Evolutionary conservation across 2,797 vertebrate genomes (phyloP), one percentile per base, ranked within the genome.

Genomic region (Lithobates pipiens): DNA sequence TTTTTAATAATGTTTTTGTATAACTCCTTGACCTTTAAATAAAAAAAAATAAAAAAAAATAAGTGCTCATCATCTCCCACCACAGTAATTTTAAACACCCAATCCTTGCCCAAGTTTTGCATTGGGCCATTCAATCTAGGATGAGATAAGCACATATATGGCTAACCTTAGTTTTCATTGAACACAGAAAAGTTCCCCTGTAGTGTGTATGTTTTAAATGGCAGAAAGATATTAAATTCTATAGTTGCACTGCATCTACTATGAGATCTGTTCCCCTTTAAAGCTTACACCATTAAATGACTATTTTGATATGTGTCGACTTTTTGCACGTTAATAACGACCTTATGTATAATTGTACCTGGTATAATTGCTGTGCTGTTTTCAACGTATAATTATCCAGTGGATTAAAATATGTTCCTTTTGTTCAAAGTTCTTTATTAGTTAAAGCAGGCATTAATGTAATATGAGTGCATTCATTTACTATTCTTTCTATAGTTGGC

Each of bases 381-480:
- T 67, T 80, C 39, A 46, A 36, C 67, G 54, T 71, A 39, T 82
- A 86, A 82, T 86, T 86, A 82, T 77, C 34, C 50, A 13, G 36
- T 27, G 8, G 16, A n/a, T 81, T 76, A n/a, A 65, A 46, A 61
- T 71, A 65, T 70, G 32, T 82, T 77, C 50, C 50, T 57, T 81
- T 77, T 86, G 79, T 82, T 86, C 74, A 63, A 71, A 65, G 21
- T 73, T 77, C 54, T 74, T 70, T 82, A 69, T 77, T 46, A 82
- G 79, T 42, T 72, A 50, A 86, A 86, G 79, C 61, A 46, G 18
- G 67, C 57, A 85, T 85, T 85, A 74, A n/a, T 29, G 50, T 71
- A 73, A 78, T 73, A 27, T 10, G n/a, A 63, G 50, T 15, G 57
- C 54, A 21, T 39, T 65, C 36, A 61, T 63, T 61, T 63, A 44